These are phyloP conservation scores for Chalcosyrphus nemorum DNA, from an alignment of 2,888 invertebrate genomes.

Conservation along the genomic window DNA sequence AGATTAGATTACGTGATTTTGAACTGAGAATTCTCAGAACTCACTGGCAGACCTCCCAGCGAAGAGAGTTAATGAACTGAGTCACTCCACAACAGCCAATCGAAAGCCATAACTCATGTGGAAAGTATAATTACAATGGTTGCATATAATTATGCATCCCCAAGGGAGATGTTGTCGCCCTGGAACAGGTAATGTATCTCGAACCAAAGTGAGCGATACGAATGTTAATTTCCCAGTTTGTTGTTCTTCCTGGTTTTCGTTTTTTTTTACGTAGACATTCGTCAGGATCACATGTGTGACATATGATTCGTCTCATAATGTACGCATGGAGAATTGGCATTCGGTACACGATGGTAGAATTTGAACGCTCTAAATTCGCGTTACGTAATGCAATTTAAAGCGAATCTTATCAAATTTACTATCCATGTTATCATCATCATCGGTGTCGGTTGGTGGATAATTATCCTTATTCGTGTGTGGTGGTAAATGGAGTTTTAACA, in stretches of 20 bases:
- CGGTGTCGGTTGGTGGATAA: slow-evolving; percentile 60
- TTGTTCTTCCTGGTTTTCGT: not conserved
- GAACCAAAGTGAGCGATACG: not conserved
- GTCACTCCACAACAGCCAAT: not conserved
- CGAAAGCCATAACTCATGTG: slow-evolving; percentile 27
- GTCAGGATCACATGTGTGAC: not conserved
- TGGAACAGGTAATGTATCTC: slow-evolving; percentile 2
- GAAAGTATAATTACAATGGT: slow-evolving; percentile 8
- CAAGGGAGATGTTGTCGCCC: slow-evolving; percentile 7
- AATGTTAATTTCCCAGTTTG: not conserved
- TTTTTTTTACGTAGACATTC: not conserved
- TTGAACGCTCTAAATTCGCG: slow-evolving; percentile 81
- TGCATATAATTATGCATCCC: not conserved
- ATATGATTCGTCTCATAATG: slow-evolving; percentile 18
- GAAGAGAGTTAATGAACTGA: slow-evolving; percentile 39
- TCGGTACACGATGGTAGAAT: slow-evolving; percentile 37
- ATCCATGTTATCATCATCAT: slow-evolving; percentile 20
- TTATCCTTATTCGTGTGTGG: slow-evolving; percentile 52
- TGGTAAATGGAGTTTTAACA: slow-evolving; percentile 58
- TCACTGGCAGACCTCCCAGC: slow-evolving; percentile 21
- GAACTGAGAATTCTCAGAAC: not conserved
- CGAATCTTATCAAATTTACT: slow-evolving; percentile 80
- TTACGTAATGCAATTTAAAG: slow-evolving; percentile 82
- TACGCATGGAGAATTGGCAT: slow-evolving; percentile 57
- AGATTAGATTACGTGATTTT: slow-evolving; percentile 75